Evolutionary conservation across 2,888 invertebrate species (phyloP), one percentile per base, ranked within the genome.

Genomic region (Lithosia quadra): DNA sequence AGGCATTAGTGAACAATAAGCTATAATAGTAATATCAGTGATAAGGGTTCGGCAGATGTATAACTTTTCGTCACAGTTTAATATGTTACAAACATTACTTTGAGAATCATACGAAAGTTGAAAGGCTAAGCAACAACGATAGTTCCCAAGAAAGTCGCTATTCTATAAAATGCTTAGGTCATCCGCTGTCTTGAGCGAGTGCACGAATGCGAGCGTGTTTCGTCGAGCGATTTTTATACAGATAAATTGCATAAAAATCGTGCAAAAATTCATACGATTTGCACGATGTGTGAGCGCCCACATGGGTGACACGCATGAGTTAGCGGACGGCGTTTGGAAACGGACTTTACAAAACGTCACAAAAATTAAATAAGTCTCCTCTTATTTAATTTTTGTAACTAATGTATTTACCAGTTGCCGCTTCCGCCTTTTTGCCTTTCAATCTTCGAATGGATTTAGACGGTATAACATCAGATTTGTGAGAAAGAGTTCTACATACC

Each of bases 1-100:
- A 88, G 94, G 93, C 94, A 91, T 90, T 90, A 90, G 90, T 90
- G 91, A 91, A 90, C 85, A 86, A 86, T 83, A 86, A 77, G 77
- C 79, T 84, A 82, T 74, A 80, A 76, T 84, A 85, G 82, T 83
- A 86, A 85, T 81, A 85, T 85, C 79, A 83, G 80, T 58, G 28
- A 28, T 28, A 49, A 53, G 43, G 43, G 39, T 24, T 36, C 36
- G 15, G 18, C 13, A 39, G 10, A 10, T 60, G 24, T 39, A 15
- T 8, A 18, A 18, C 10, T 39, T 15, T 18, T 24, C 21, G 13
- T 60, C 24, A 39, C 36, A n/a, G 7, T 15, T 13, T 9, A 10
- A 22, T 43, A 15, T 28, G 36, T 36, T 18, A 43, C 43, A 43
- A 5, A 18, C 18, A 18, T 43, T 43, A 43, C 18, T 43, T 18